A percentile compares a stretch with the other conserved stretches of the same genome.
These are phyloP conservation scores for Amphimallon solstitiale DNA, from an alignment of 2,888 invertebrate species.

Conservation along the genomic window DNA sequence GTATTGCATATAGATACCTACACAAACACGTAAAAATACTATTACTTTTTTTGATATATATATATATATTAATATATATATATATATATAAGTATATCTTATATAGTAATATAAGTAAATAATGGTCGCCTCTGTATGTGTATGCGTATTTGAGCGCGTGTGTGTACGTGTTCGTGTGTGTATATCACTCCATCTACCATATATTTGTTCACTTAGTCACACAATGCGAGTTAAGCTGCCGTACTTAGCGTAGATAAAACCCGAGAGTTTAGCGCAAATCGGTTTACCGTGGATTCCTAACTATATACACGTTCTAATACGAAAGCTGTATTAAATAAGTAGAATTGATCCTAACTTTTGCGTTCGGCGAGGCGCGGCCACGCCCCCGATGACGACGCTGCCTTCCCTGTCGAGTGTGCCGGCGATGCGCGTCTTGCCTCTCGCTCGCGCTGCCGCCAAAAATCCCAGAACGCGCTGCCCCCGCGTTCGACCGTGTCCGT, in stretches of 20 bases:
- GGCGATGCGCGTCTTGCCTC: conserved; percentile 50
- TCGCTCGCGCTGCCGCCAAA: neutral
- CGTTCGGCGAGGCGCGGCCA: conserved; percentile 60
- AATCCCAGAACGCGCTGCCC: neutral
- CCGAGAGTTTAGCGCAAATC: conserved; percentile 65
- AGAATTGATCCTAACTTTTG: conserved; percentile 66
- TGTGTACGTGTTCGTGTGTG: conserved; percentile 35
- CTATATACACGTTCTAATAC: conserved; percentile 66
- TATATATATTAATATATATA: too few relatives aligned
- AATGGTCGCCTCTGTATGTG: neutral
- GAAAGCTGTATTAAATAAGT: conserved; percentile 66
- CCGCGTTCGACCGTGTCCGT: conserved; percentile 15
- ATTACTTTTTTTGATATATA: too few relatives aligned
- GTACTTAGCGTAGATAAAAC: conserved; percentile 66
- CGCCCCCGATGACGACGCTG: conserved; percentile 53
- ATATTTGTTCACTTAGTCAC: conserved; percentile 66
- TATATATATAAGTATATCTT: too few relatives aligned
- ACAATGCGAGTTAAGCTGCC: conserved; percentile 64
- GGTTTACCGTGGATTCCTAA: conserved; percentile 66
- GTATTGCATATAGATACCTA: too few relatives aligned
- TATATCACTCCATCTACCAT: conserved; percentile 65
- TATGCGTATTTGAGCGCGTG: neutral
- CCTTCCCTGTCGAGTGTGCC: too few relatives aligned
- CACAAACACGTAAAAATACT: too few relatives aligned
- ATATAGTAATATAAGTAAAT: neutral